Evolutionary conservation across 2,797 vertebrate genomes (phyloP), one percentile per base, ranked within the genome.

Genomic region (Salarias fasciatus): DNA sequence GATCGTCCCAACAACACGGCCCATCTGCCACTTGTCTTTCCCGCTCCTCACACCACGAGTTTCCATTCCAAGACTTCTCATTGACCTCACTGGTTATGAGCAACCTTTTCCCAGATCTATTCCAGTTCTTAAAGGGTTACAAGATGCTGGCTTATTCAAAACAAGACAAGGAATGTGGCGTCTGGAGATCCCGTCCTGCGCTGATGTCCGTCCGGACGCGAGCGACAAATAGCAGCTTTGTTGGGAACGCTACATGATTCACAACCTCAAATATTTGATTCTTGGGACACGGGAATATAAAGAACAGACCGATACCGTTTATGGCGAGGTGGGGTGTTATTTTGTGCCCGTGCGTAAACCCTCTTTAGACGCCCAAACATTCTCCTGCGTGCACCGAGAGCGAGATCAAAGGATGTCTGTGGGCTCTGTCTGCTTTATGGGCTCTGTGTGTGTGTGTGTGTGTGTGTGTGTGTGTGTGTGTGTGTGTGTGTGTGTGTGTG

Each of bases 401-500:
- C 60, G 18, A 31, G 57, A 82, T 82, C 77, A 82, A 75, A 86
- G 75, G 8, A 61, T 2, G 29, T 51, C 64, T 71, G 69, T 47
- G 41, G 73, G 38, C 37, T 45, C 49, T 12, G 38, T 14, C 14
- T 53, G 53, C 45, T 71, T 81, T 72, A 72, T 37, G 33, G 36
- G 54, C 35, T 48, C 5, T 37, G 56, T 36, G 42, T 33, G 66
- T 47, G 28, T 14, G 31, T 5, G 31, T 33, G 51, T 8, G 14
- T 36, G 42, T 47, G 24, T 8, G 35, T 52, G 7, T 50, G 29
- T 54, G n/a, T 11, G 36, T 38, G 11, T 11, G 36, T 38, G 36
- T 38, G 36, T 38, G 36, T 38, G 36, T 38, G 36, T 35, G 33
- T 35, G 33, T 35, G 33, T 35, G 33, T 35, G 33, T 35, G 33